Evolutionary conservation across 2,113 vertebrate species (phyloP).

Genomic region (Saccopteryx leptura): DNA sequence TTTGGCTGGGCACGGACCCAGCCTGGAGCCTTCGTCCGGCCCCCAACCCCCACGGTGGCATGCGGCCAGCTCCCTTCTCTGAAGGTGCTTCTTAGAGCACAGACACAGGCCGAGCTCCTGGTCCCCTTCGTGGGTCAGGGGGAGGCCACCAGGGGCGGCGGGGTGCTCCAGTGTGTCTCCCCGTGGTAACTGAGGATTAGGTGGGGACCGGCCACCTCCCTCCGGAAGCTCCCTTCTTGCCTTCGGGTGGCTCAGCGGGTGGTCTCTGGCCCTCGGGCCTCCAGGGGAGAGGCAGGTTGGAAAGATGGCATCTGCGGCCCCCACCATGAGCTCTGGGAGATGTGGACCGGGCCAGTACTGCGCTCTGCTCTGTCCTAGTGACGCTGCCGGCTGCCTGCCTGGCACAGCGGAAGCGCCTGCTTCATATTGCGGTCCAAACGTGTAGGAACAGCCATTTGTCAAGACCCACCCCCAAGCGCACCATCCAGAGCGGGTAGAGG

Average conservation of each 20-base stretch:
- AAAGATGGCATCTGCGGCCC: neutral
- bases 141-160: neutral
- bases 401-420: neutral
- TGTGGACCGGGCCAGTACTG: rapidly evolving
- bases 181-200: neutral
- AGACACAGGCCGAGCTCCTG: neutral
- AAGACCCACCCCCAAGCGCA: neutral
- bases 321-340: neutral
- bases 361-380: neutral
- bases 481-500: neutral
- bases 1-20: neutral
- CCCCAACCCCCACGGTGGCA: rapidly evolving
- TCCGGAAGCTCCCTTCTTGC: neutral
- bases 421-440: neutral
- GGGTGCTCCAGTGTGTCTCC: neutral
- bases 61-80: neutral
- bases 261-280: neutral
- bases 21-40: neutral
- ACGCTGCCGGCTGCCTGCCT: neutral
- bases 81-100: neutral
- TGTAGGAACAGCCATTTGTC: neutral
- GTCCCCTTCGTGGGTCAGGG: neutral
- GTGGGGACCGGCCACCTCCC: neutral
- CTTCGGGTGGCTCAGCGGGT: neutral
- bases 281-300: rapidly evolving